Conservation (phyloP, 2,888 invertebrate genomes). For the Drosophila atroscutellata region DNA sequence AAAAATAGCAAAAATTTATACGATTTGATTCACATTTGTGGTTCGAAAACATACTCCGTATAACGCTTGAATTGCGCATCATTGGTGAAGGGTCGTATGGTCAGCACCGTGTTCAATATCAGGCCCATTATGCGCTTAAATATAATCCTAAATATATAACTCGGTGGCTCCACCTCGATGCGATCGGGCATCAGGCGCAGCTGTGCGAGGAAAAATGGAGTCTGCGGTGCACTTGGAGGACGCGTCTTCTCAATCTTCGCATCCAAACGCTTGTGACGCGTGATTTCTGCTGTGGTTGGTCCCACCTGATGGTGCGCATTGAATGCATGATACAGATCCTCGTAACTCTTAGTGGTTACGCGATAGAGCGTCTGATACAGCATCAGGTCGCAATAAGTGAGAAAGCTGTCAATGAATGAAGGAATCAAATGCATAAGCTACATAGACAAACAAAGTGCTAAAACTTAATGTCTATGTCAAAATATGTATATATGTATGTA, state of each 20-base stretch:
- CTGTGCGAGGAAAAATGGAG: slow-evolving; percentile 86
- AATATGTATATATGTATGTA: background rate
- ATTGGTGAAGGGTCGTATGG: slow-evolving; percentile 90
- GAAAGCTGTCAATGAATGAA: slow-evolving; percentile 86
- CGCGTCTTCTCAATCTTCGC: slow-evolving; percentile 86
- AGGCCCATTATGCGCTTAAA: slow-evolving; percentile 77
- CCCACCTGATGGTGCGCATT: slow-evolving; percentile 86
- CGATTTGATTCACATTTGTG: background rate
- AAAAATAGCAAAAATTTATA: background rate
- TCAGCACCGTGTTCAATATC: slow-evolving; percentile 87
- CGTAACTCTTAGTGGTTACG: slow-evolving; percentile 88
- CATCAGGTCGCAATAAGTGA: slow-evolving; percentile 90
- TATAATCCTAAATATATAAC: slow-evolving; percentile 82
- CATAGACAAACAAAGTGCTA: no score
- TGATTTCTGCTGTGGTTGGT: slow-evolving; percentile 85
- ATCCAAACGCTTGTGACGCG: slow-evolving; percentile 85
- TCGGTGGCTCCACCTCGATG: slow-evolving; percentile 85
- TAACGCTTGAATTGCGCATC: slow-evolving; percentile 90
- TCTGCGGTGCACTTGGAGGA: slow-evolving; percentile 84
- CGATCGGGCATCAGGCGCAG: slow-evolving; percentile 87
- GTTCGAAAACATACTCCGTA: slow-evolving; percentile 86
- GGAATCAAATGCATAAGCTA: background rate
- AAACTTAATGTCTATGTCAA: no score
- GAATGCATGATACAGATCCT: slow-evolving; percentile 87
- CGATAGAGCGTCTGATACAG: slow-evolving; percentile 89